Evolutionary conservation across 64 coral and sea anemone genomes (phyloP), one percentile per base, ranked within the genome.

Genomic region (Montipora foliosa): DNA sequence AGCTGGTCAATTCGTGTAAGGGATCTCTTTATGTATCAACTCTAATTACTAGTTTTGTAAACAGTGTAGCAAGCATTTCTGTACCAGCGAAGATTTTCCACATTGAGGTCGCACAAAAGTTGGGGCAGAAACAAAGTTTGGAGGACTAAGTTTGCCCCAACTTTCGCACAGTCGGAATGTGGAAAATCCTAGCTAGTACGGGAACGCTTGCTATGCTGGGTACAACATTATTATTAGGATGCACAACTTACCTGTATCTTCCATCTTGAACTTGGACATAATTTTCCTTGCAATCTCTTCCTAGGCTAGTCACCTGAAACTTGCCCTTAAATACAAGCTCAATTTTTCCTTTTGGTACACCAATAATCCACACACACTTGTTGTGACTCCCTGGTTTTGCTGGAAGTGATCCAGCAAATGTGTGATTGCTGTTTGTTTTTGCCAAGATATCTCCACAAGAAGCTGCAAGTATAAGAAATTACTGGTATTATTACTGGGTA

Each of bases 281-380:
- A 75, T 89, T 75, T 6, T 89, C 68, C 29, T 73, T 84, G 52
- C 96, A 97, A 12, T 91, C 88, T 50, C 49, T 84, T 16, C 46
- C 58, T 67, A 52, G 78, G 82, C 80, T 83, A 12, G 77, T 80
- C 17, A 97, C 88, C 5, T 89, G 69, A 78, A 97, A 97, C 60
- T 89, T 87, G 29, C 87, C 89, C 59, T 69, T 19, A 82, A 97
- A 97, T 25, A 89, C 94, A 19, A 97, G 51, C n/a, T 95, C 93
- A 77, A 97, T 88, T 62, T 15, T 80, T 13, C 88, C 91, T 19
- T 37, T 80, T 7, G 76, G 78, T 4, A 97, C 96, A 78, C 78
- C 78, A 85, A 97, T 88, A 55, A 97, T 93, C 96, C 96, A 97
- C 0, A 93, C 91, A 89, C 96, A 97, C 45, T 97, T 93, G 84